These are phyloP conservation scores for Tenualosa ilisha DNA, from an alignment of 2,797 vertebrate species.

Conservation along the genomic window DNA sequence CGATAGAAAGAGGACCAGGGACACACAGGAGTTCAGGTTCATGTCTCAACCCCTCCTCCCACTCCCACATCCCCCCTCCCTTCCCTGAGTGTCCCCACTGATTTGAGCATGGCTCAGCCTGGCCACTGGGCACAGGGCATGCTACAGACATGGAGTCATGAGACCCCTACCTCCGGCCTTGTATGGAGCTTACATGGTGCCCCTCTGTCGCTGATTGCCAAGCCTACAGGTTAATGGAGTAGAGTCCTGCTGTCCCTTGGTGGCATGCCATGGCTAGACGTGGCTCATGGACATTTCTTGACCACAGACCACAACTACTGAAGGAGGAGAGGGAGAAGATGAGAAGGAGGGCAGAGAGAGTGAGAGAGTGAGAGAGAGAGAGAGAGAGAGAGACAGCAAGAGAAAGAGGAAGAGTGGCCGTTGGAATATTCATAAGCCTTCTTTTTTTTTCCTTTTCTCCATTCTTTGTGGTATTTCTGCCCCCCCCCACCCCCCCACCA, in stretches of 20 bases:
- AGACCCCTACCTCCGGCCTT: constrained; percentile 7
- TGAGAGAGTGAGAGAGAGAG: background rate
- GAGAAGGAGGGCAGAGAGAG: background rate
- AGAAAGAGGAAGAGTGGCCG: constrained; percentile 12
- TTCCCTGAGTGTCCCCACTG: background rate
- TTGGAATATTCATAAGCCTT: constrained; percentile 27
- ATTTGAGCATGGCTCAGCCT: background rate
- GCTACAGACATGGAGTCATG: background rate
- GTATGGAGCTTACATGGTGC: background rate
- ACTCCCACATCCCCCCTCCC: background rate
- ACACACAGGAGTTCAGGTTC: background rate
- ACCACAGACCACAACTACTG: background rate
- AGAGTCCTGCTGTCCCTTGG: background rate
- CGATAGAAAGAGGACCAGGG: constrained; percentile 28
- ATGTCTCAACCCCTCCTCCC: background rate
- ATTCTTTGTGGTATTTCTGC: constrained; percentile 54
- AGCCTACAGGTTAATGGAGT: background rate
- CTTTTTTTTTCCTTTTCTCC: constrained; percentile 39
- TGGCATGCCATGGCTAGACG: background rate
- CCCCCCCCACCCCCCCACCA: background rate
- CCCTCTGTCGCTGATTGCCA: background rate
- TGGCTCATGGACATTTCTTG: constrained; percentile 4
- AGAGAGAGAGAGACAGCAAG: background rate
- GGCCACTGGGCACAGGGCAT: background rate
- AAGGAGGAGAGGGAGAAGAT: constrained; percentile 1